Conservation (phyloP, 2,113 vertebrate species). For the Chinchilla lanigera region DNA sequence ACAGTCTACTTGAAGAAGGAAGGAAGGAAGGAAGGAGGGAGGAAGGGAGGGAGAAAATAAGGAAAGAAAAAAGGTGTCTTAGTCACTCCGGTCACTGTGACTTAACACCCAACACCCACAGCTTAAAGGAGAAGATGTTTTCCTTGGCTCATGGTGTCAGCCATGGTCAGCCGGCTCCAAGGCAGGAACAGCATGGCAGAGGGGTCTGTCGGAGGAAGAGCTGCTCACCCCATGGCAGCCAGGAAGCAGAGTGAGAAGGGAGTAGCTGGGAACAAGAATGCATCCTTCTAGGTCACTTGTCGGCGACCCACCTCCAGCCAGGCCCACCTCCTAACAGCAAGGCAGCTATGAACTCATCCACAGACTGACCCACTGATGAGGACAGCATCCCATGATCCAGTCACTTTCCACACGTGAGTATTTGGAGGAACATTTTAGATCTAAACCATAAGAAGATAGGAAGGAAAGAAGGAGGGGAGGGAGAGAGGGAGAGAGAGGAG, state of each 20-base stretch:
- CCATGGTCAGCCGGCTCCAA: not conserved
- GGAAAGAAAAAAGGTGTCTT: not conserved
- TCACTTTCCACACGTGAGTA: not conserved
- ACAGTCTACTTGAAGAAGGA: not conserved
- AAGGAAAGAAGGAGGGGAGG: not conserved
- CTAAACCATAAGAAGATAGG: not conserved
- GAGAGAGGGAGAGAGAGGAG: not conserved
- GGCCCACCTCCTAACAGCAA: not conserved
- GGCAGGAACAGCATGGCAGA: not conserved
- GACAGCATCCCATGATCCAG: not conserved
- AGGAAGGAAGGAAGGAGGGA: not conserved
- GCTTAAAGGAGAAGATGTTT: not conserved
- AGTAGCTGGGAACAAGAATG: not conserved
- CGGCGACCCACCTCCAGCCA: not conserved
- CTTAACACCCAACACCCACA: not conserved
- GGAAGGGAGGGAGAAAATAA: not conserved
- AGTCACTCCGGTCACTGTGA: not conserved
- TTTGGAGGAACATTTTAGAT: not conserved
- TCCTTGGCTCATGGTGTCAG: not conserved
- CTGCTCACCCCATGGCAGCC: not conserved
- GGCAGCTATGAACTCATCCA: not conserved
- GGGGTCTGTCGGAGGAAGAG: not conserved
- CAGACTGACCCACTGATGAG: not conserved
- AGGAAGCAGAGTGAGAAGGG: not conserved
- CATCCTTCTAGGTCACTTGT: not conserved